phyloP scores from a whole-genome alignment of 1,140 invertebrate species.

The Lepeophtheirus salmonis region DNA sequence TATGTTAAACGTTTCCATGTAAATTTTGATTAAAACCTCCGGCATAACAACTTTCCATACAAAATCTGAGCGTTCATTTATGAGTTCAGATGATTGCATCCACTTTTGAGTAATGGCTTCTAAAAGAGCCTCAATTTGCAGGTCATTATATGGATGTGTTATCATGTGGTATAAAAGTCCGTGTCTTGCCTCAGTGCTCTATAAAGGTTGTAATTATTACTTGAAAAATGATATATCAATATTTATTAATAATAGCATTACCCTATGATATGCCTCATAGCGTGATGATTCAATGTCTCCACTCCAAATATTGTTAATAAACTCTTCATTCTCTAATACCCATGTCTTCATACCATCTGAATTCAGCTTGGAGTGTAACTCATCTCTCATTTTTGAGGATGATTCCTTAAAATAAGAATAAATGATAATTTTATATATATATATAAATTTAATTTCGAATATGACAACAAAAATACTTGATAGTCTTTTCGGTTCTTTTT shows the following conservation, averaged over 20 bases:
- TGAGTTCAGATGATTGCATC: neutral
- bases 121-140: neutral
- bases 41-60: slow-evolving; percentile 7
- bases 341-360: neutral
- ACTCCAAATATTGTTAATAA: neutral
- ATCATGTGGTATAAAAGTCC: neutral
- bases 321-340: neutral
- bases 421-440: neutral
- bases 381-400: neutral
- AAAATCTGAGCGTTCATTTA: neutral
- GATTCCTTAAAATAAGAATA: neutral
- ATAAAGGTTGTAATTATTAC: neutral
- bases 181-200: neutral
- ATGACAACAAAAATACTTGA: neutral
- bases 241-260: neutral
- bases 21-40: slow-evolving; percentile 4
- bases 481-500: neutral
- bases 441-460: neutral
- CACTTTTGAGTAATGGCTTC: slow-evolving; percentile 4
- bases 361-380: neutral
- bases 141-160: neutral
- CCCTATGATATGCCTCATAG: neutral
- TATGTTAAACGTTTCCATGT: neutral
- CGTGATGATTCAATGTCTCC: neutral
- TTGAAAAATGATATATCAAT: neutral